These are phyloP conservation scores for Coenobita brevimanus DNA, from an alignment of 1,140 invertebrate species.

Conservation along the genomic window DNA sequence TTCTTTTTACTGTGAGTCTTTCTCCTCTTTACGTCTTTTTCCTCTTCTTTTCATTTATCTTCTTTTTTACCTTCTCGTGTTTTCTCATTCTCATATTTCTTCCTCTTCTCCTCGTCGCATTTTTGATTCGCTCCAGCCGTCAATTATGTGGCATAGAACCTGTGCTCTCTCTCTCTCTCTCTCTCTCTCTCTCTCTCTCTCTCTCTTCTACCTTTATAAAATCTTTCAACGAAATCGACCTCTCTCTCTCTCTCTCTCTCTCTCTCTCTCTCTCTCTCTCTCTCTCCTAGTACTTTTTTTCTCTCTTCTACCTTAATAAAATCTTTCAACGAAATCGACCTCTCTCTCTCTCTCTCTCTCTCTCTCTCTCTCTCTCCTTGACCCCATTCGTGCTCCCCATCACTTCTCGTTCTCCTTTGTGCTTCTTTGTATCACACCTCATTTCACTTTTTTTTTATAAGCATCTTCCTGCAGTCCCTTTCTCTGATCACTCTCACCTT, in stretches of 20 bases:
- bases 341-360: too few species aligned
- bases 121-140: conserved; percentile 52
- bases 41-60: background rate
- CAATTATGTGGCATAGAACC: conserved; percentile 40
- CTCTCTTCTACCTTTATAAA: background rate
- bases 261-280: background rate
- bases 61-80: background rate
- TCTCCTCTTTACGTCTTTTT: background rate
- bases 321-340: too few species aligned
- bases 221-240: background rate
- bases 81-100: background rate
- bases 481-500: too few species aligned
- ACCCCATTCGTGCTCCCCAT: background rate
- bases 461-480: background rate
- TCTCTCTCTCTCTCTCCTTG: too few species aligned
- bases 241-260: too few species aligned
- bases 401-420: background rate
- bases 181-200: conserved; percentile 32
- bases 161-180: conserved; percentile 8
- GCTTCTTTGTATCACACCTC: background rate
- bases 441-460: background rate
- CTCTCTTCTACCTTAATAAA: too few species aligned
- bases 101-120: conserved; percentile 13
- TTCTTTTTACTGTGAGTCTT: background rate
- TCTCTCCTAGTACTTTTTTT: too few species aligned